Evolutionary conservation across 1,140 invertebrate genomes (phyloP), one percentile per base, ranked within the genome.

Genomic region (Eueides isabella): DNA sequence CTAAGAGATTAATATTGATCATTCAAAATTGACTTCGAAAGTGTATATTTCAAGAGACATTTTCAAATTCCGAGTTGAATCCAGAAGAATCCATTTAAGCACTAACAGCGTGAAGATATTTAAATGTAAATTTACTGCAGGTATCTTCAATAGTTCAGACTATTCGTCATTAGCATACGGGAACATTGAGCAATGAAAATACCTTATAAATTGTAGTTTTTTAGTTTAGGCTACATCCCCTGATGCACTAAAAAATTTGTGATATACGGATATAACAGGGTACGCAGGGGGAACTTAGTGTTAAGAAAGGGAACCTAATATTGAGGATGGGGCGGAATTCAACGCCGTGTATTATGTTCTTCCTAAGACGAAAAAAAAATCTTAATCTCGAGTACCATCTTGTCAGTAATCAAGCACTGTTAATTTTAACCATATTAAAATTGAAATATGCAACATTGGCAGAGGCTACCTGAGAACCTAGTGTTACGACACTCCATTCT

Each of bases 61-160:
- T 55, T 55, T 55, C 23, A 26, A 55, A 55, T 55, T 55, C 48
- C 7, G 3, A 55, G 6, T 55, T 23, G 23, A 55, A 55, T 55
- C 19, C 48, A 19, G 48, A 26, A 55, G 26, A 55, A 55, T 55
- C 48, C 48, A 55, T 26, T 55, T 23, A 55, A 26, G 48, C 19
- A 26, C 48, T 26, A 55, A 55, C 19, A 55, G 48, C 19, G 48
- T 26, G 23, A 55, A 55, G 48, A 26, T 55, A 55, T 55, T 55
- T 55, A 55, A 55, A 55, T 55, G 48, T 55, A 55, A 55, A 55
- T 55, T 55, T 55, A 55, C 48, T 44, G 41, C 41, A 44, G 41
- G 41, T 19, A 44, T 44, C 41, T 55, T 26, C 48, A 55, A 55
- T 55, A 55, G 48, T 26, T 23, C 48, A 23, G 48, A 55, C 48